These are phyloP conservation scores for Eilema griseolum DNA, from an alignment of 2,888 invertebrate species.

Conservation along the genomic window DNA sequence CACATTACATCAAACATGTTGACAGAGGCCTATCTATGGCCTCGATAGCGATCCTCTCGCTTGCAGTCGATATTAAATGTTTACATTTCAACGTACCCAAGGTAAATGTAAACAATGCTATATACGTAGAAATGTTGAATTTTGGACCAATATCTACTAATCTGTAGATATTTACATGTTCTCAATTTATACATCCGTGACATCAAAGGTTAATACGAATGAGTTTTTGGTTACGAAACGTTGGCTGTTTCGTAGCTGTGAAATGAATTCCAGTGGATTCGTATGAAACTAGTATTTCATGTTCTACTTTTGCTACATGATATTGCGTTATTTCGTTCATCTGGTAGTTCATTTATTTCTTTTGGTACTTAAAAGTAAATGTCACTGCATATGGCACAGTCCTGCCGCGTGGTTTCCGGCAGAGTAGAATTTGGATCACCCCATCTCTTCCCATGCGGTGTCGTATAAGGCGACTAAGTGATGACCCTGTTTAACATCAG, in stretches of 20 bases:
- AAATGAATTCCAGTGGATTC: slow-evolving; percentile 20
- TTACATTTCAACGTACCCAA: slow-evolving; percentile 68
- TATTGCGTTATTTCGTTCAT: not conserved
- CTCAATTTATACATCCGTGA: slow-evolving; percentile 52
- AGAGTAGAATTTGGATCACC: no score
- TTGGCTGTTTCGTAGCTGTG: slow-evolving; percentile 3
- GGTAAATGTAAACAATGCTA: slow-evolving; percentile 70
- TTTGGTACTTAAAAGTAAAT: not conserved
- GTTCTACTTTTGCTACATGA: not conserved
- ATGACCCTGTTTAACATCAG: no score
- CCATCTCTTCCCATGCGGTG: no score
- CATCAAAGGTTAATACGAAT: slow-evolving; percentile 48
- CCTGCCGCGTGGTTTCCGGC: no score
- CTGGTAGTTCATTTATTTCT: not conserved
- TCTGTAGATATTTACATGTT: slow-evolving; percentile 51
- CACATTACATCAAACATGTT: slow-evolving; percentile 49
- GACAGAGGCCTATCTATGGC: slow-evolving; percentile 49
- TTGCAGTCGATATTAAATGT: slow-evolving; percentile 78
- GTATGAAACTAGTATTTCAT: slow-evolving; percentile 17
- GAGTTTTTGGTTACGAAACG: slow-evolving; percentile 34
- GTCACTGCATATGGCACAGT: not conserved
- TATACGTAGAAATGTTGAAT: slow-evolving; percentile 57
- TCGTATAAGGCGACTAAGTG: no score
- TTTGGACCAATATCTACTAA: slow-evolving; percentile 61
- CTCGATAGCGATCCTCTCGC: slow-evolving; percentile 53